Evolutionary conservation across 2,113 vertebrate species (phyloP), one percentile per base, ranked within the genome.

Genomic region (Cephalopholis sonnerati): DNA sequence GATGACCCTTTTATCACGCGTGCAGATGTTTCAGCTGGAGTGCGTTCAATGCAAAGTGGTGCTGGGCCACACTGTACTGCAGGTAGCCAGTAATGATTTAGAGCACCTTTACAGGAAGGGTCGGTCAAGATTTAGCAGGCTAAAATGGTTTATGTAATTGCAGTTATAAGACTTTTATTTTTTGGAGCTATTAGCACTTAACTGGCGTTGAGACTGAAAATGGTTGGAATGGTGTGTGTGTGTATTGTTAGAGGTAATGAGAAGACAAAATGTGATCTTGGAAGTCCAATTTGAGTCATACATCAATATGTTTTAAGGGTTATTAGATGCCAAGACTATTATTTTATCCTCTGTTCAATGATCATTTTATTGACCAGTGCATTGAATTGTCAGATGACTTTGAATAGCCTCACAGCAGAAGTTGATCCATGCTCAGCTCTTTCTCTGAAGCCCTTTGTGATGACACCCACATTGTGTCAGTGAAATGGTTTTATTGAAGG

Each of bases 1-100:
- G 20, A 50, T n/a, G 27, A 25, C 32, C 25, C 58, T 25, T 24
- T 55, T 68, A 58, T 81, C 69, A 27, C 5, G 1, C 20, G 62
- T 24, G 4, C 75, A 79, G 81, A 83, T 88, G 78, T 63, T 79
- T 69, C 48, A 29, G 44, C n/a, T 74, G 80, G 71, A 76, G 69
- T 67, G 2, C 11, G 9, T 66, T 62, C 8, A 51, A 16, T 80
- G 51, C 54, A 65, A 74, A 70, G 46, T 41, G 39, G 12, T 51
- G 13, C 5, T 8, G 32, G 59, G 54, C 16, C 48, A 48, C 3
- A 64, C 17, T 51, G 50, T 61, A 22, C 22, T 54, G 24, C 25
- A 69, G 79, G 29, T n/a, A 65, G 36, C 24, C 39, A 36, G 25
- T 36, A 66, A 80, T 61, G 41, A 72, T 57, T 25, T 65, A 66